Percentiles rank a stretch among this genome's conserved stretches.
phyloP scores from a whole-genome alignment of 2,888 invertebrate genomes.

The Athalia rosae region DNA sequence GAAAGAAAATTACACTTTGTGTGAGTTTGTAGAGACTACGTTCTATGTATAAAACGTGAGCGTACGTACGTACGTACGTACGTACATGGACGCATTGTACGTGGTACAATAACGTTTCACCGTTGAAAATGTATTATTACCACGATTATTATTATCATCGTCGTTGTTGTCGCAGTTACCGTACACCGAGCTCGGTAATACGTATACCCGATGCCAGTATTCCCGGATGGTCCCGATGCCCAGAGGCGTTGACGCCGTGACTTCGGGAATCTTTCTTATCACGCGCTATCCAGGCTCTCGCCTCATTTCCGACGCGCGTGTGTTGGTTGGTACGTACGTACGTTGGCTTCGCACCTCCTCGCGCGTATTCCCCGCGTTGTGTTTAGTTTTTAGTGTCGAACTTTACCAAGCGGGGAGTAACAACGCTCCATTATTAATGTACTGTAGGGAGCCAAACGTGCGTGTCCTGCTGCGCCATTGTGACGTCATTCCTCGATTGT shows the following conservation, averaged over 20 bases:
- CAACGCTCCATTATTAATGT: slow-evolving; percentile 15
- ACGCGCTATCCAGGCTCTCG: neutral
- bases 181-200: neutral
- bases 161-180: too few species aligned
- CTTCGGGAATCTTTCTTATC: slow-evolving; percentile 41
- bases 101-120: neutral
- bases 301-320: too few species aligned
- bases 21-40: slow-evolving; percentile 14
- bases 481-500: slow-evolving; percentile 35
- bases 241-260: neutral
- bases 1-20: slow-evolving; percentile 37
- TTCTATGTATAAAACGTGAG: neutral
- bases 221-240: neutral
- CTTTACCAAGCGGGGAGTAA: slow-evolving; percentile 22
- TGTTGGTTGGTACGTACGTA: too few species aligned
- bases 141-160: too few species aligned
- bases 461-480: slow-evolving; percentile 37
- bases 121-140: too few species aligned
- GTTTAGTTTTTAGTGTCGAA: slow-evolving; percentile 41
- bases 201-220: neutral
- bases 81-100: neutral
- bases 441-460: slow-evolving; percentile 25
- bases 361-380: slow-evolving; percentile 7
- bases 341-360: too few species aligned
- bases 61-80: neutral